phyloP scores from a whole-genome alignment of 2,797 vertebrate genomes.

The Esox masquinongy region DNA sequence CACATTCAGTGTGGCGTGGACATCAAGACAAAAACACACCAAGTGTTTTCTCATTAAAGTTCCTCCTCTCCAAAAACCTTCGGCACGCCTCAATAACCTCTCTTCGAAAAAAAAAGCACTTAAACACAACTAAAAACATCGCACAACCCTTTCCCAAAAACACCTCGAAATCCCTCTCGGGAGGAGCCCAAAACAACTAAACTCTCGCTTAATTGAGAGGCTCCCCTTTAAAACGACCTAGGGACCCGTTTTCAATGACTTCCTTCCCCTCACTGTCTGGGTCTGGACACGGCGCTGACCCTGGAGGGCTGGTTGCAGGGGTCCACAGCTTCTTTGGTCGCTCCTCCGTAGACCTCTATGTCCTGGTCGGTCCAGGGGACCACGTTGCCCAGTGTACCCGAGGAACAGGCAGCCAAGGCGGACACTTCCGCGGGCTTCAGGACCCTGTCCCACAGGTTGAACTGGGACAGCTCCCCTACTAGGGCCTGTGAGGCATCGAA shows the following conservation, averaged over 20 bases:
- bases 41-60: background rate
- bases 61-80: background rate
- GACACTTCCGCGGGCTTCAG: conserved; percentile 84
- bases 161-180: background rate
- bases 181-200: background rate
- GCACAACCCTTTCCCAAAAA: background rate
- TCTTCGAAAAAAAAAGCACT: background rate
- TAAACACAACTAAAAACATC: conserved; percentile 7
- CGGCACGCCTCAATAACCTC: background rate
- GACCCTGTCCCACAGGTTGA: conserved; percentile 92
- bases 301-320: conserved; percentile 76
- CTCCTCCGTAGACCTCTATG: conserved; percentile 90
- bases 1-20: background rate
- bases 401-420: conserved; percentile 87
- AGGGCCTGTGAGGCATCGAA: conserved; percentile 97
- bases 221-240: background rate
- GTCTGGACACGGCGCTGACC: conserved; percentile 38
- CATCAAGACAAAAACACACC: background rate
- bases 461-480: conserved; percentile 92
- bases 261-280: conserved; percentile 66
- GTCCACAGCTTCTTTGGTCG: conserved; percentile 82
- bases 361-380: conserved; percentile 91
- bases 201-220: background rate
- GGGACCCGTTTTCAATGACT: background rate
- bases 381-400: conserved; percentile 83